phyloP scores from a whole-genome alignment of 2,113 vertebrate species.

The Tor tambroides region DNA sequence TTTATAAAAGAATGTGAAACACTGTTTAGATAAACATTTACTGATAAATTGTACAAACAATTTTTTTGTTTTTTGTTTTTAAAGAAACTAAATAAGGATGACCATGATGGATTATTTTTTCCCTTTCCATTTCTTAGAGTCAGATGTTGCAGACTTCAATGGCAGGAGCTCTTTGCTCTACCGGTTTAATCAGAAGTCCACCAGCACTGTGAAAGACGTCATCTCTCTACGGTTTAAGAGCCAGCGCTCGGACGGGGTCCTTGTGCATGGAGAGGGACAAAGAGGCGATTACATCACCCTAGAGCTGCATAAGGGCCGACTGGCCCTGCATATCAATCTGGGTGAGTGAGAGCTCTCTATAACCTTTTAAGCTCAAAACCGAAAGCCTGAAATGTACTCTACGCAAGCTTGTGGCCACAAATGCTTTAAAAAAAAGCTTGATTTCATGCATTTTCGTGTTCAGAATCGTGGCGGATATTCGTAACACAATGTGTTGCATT shows the following conservation, averaged over 20 bases:
- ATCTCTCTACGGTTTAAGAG: slow-evolving; percentile 89
- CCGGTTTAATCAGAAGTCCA: slow-evolving; percentile 88
- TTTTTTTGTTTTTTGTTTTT: no score
- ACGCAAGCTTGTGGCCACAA: background rate
- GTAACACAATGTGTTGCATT: background rate
- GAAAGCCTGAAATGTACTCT: background rate
- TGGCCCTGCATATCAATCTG: slow-evolving; percentile 81
- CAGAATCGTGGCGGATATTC: background rate
- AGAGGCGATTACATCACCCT: slow-evolving; percentile 85
- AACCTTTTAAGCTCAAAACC: background rate
- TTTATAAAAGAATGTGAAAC: background rate
- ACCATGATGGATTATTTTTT: background rate
- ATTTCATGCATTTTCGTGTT: background rate
- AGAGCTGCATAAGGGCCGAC: slow-evolving; percentile 82
- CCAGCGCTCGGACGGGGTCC: slow-evolving; percentile 82
- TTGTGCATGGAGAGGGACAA: slow-evolving; percentile 87
- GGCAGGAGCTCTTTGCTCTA: slow-evolving; percentile 87
- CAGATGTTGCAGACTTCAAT: slow-evolving; percentile 85
- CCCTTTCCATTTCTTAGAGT: slow-evolving; percentile 71
- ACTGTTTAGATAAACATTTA: background rate
- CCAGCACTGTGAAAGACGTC: slow-evolving; percentile 88
- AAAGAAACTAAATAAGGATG: background rate
- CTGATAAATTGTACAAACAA: background rate
- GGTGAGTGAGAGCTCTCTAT: slow-evolving; percentile 69
- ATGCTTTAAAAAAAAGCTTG: background rate